phyloP scores from a whole-genome alignment of 2,888 invertebrate species.

The Agonopterix alstromeriana region DNA sequence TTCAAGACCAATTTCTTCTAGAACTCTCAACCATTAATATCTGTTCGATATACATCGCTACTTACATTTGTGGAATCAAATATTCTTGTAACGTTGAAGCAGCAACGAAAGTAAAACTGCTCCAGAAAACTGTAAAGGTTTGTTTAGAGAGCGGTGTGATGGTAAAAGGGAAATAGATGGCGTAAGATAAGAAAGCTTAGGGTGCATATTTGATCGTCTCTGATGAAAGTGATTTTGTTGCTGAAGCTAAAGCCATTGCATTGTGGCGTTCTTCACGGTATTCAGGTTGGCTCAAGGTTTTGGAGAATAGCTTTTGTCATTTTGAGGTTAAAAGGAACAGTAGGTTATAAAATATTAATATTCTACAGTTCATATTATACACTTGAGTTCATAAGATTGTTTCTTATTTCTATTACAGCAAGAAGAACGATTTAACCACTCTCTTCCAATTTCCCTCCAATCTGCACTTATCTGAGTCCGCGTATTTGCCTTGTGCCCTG shows the following conservation, averaged over 20 bases:
- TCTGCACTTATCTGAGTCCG: too few relatives aligned
- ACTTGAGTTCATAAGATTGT: too few relatives aligned
- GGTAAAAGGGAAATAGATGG: conserved; percentile 37
- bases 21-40: background rate
- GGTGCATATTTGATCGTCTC: conserved; percentile 68
- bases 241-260: conserved; percentile 3
- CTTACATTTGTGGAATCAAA: too few relatives aligned
- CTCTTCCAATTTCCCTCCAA: too few relatives aligned
- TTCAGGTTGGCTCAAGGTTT: background rate
- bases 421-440: too few relatives aligned
- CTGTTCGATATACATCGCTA: too few relatives aligned
- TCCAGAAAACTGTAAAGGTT: too few relatives aligned
- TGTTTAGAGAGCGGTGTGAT: background rate
- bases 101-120: conserved; percentile 5
- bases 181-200: conserved; percentile 46
- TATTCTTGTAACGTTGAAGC: background rate
- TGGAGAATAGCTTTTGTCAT: background rate
- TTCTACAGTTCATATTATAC: too few relatives aligned
- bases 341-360: too few relatives aligned
- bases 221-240: conserved; percentile 29
- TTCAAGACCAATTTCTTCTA: conserved; percentile 2
- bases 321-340: too few relatives aligned
- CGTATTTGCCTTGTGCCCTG: too few relatives aligned
- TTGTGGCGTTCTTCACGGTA: background rate
- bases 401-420: too few relatives aligned